These are phyloP conservation scores for Aurelia aurita DNA, from an alignment of 30 jellyfish, hydroid and myxozoan genomes.

Conservation along the genomic window DNA sequence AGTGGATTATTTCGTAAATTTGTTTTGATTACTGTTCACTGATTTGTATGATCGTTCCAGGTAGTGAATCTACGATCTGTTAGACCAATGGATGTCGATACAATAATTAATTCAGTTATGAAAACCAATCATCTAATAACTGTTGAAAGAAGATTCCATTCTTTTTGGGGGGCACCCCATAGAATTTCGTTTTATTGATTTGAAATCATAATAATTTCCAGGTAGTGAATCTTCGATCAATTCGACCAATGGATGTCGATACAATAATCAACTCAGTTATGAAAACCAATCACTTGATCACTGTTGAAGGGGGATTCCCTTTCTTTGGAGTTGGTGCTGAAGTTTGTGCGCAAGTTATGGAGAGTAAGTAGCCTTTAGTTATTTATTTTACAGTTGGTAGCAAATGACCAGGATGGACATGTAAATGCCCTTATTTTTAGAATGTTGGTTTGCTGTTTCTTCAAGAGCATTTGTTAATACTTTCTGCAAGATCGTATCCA, in stretches of 20 bases:
- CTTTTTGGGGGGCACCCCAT: no score
- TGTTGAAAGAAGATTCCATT: slow-evolving; percentile 99
- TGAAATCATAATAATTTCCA: no score
- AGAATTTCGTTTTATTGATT: no score
- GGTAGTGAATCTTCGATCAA: slow-evolving; percentile 94
- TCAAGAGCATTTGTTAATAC: no score
- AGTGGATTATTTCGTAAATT: no score
- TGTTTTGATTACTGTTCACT: no score
- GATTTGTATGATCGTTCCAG: slow-evolving; percentile 30
- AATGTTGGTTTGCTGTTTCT: no score
- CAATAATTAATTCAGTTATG: slow-evolving; percentile 89
- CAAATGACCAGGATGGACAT: no score
- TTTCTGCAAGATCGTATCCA: no score
- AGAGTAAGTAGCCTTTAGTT: slow-evolving; percentile 84
- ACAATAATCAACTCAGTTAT: slow-evolving; percentile 88
- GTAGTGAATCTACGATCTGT: slow-evolving; percentile 92
- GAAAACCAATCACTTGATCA: slow-evolving; percentile 96
- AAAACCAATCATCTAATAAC: slow-evolving; percentile 97
- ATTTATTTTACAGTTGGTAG: no score
- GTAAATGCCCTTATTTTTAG: no score
- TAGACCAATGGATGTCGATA: slow-evolving; percentile 98
- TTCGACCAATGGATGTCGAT: slow-evolving; percentile 98
- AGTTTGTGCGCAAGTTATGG: slow-evolving; percentile 98
- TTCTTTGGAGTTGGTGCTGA: slow-evolving; percentile 99
- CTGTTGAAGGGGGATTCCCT: slow-evolving; percentile 99